These are phyloP conservation scores for Thryonomys swinderianus DNA, from an alignment of 2,113 vertebrate genomes.

Conservation along the genomic window DNA sequence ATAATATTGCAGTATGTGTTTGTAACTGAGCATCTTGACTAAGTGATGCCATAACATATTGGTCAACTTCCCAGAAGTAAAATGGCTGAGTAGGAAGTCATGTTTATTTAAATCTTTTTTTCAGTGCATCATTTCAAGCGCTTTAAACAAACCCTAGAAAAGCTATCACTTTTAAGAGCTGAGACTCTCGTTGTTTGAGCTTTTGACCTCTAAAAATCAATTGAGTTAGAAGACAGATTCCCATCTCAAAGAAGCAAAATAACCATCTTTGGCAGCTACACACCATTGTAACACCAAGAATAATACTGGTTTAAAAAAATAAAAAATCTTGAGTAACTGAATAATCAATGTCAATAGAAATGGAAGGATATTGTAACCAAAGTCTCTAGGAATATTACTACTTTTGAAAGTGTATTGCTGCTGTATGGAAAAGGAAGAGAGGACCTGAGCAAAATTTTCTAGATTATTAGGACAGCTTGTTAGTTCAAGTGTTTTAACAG, in stretches of 20 bases:
- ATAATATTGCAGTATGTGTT: background rate
- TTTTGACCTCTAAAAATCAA: background rate
- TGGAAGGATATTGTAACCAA: background rate
- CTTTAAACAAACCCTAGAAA: background rate
- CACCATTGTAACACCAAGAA: background rate
- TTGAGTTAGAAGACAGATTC: background rate
- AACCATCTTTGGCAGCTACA: background rate
- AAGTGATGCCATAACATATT: conserved; percentile 16
- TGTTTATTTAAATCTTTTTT: background rate
- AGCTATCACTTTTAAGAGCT: background rate
- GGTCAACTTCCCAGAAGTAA: conserved; percentile 46
- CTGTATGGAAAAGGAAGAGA: background rate
- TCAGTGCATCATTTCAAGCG: background rate
- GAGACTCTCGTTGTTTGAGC: background rate
- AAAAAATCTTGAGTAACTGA: background rate
- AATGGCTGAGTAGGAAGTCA: background rate
- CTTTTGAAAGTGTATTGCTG: background rate
- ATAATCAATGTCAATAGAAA: background rate
- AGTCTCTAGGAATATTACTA: background rate
- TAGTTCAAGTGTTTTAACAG: background rate
- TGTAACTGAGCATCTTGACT: background rate
- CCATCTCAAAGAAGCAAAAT: background rate
- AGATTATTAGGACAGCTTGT: background rate
- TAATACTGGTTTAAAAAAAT: background rate
- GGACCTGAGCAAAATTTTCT: background rate